phyloP scores from a whole-genome alignment of 92 coral and sea anemone genomes.

The Parazoanthus swiftii region DNA sequence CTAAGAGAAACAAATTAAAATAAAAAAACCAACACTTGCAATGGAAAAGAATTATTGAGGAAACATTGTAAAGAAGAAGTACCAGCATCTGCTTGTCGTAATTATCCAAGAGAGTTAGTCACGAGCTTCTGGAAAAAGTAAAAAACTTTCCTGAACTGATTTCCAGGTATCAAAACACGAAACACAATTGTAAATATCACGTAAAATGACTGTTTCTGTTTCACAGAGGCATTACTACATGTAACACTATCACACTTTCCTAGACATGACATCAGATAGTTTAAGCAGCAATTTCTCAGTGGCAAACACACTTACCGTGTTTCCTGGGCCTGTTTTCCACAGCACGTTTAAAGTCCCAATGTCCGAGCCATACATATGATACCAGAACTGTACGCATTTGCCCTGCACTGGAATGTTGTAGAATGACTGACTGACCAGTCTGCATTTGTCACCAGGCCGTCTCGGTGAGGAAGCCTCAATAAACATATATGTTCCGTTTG shows the following conservation, averaged over 20 bases:
- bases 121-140: no score
- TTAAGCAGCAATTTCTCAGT: background rate
- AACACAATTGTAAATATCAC: no score
- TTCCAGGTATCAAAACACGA: no score
- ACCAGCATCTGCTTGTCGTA: no score
- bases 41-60: no score
- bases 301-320: slow-evolving; percentile 1
- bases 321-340: slow-evolving; percentile 86
- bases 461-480: slow-evolving; percentile 96
- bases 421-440: slow-evolving; percentile 79
- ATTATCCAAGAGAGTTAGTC: no score
- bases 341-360: slow-evolving; percentile 80
- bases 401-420: slow-evolving; percentile 59
- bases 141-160: no score
- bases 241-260: background rate
- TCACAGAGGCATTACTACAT: no score
- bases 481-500: slow-evolving; percentile 88
- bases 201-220: no score
- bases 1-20: no score
- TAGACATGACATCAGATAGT: background rate
- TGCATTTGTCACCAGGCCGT: slow-evolving; percentile 70
- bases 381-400: slow-evolving; percentile 90
- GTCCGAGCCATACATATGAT: slow-evolving; percentile 87
- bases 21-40: no score
- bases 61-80: no score